Evolutionary conservation across 2,888 invertebrate genomes (phyloP).

Genomic region (Mycogona germanica): DNA sequence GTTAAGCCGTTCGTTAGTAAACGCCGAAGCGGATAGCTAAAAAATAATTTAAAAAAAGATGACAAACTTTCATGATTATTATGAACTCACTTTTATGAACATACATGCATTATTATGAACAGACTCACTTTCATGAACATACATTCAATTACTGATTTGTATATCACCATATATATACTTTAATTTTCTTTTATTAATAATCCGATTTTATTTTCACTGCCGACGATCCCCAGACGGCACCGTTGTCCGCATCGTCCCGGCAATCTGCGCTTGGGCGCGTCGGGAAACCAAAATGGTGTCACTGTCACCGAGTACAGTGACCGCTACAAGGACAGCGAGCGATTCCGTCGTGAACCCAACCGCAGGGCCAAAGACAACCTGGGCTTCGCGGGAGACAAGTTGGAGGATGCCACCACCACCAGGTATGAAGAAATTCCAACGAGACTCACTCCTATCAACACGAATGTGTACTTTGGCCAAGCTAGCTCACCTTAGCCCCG

Average conservation of each 20-base stretch:
- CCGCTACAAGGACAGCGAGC: slow-evolving; percentile 10
- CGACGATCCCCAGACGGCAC: slow-evolving; percentile 16
- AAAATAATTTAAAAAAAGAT: no score
- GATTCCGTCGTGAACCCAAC: background rate
- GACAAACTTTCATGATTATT: no score
- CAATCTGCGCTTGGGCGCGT: slow-evolving; percentile 2
- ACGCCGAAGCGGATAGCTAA: no score
- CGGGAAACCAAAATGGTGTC: background rate
- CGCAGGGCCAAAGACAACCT: slow-evolving; percentile 15
- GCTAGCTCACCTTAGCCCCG: background rate
- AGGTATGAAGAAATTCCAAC: slow-evolving; percentile 1
- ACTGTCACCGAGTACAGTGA: slow-evolving; percentile 9
- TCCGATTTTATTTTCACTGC: no score
- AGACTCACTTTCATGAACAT: no score
- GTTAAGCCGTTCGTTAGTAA: no score
- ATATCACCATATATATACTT: no score
- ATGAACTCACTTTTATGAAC: no score
- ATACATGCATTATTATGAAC: no score
- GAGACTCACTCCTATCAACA: background rate
- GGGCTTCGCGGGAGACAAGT: slow-evolving; percentile 2
- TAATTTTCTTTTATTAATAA: no score
- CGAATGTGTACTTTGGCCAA: background rate
- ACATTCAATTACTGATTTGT: no score
- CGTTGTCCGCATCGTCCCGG: slow-evolving; percentile 16
- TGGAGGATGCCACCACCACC: slow-evolving; percentile 14